Conservation (phyloP, 2,797 vertebrate genomes). For the Channallabes apus region DNA sequence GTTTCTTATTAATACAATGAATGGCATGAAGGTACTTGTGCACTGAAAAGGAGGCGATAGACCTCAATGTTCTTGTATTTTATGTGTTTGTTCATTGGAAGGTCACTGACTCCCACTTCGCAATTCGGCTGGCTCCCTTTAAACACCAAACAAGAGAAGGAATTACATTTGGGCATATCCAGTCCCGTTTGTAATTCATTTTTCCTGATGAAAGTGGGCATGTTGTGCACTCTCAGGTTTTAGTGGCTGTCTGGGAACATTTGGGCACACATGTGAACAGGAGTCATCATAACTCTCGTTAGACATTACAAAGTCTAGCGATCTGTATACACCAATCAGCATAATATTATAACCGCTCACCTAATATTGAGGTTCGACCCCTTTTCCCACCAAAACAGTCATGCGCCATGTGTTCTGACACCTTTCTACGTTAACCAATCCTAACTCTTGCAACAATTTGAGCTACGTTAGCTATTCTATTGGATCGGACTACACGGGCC, state of each 20-base stretch:
- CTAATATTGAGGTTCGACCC: too few relatives aligned
- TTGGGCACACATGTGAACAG: constrained; percentile 27
- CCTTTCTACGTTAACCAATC: too few relatives aligned
- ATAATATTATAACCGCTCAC: too few relatives aligned
- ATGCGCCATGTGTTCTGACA: too few relatives aligned
- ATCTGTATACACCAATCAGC: too few relatives aligned
- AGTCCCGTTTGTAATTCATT: constrained; percentile 54
- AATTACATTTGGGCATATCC: constrained; percentile 55
- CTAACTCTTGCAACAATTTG: too few relatives aligned
- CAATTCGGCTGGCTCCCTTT: constrained; percentile 31
- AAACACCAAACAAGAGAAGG: constrained; percentile 50
- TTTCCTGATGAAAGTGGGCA: constrained; percentile 41
- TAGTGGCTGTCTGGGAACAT: constrained; percentile 19
- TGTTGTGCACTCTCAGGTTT: constrained; percentile 14
- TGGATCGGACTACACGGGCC: too few relatives aligned
- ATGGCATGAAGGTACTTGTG: constrained; percentile 35
- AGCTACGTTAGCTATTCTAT: too few relatives aligned
- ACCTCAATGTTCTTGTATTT: constrained; percentile 44
- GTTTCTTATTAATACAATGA: constrained; percentile 27
- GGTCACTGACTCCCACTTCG: constrained; percentile 49
- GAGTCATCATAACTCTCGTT: constrained; percentile 28
- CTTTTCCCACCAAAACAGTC: too few relatives aligned
- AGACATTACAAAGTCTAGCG: constrained; percentile 15
- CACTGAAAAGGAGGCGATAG: constrained; percentile 35
- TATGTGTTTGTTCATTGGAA: constrained; percentile 40